Base-by-base conservation (phyloP, 2,888 invertebrate species). In the Hartigia nigra region DNA sequence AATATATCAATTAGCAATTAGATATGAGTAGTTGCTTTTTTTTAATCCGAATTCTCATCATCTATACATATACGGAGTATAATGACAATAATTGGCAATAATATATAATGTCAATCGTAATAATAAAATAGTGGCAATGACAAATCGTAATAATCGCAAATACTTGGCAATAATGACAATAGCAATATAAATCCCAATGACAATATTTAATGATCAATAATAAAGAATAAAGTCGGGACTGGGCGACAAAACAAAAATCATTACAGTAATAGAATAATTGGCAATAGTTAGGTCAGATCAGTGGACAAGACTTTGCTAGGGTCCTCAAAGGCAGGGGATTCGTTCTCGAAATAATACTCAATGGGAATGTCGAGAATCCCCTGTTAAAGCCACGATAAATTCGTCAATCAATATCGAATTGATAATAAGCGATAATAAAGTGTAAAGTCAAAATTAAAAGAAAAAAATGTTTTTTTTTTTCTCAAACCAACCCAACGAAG, bases 21-120 rank as follows among this genome's bases (percentile, higher is more conserved):
- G 86, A 88, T 86, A 87, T 86, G 87, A 87, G 81, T 87, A 83
- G 82, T 83, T 82, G 82, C 79, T 76, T 80, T 77, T 79, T 75
- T 81, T 37, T 75, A 75, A 75, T 76, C 79, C 76, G 74, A 69
- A 76, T 39, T 69, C 79, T 23, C 75, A 74, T 32, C 74, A 36
- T 76, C 37, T 37, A 35, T 31, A 69, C 31, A 76, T 69, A 76
- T 74, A 39, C 23, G 76, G 76, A 76, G 76, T 76, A 76, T 76
- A 76, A 72, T 76, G 55, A 76, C 55, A 76, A 72, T 74, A 76
- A 76, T 74, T 76, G 32, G 70, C n/a, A 79, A 79, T 74, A 79
- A 74, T 70, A 74, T 70, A 72, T 72, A 72, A 72, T 72, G 72
- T 72, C 72, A 34, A 72, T 81, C 70, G 35, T 78, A 75, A 74